Base-by-base conservation (phyloP, 2,113 vertebrate species). In the Elephas maximus region DNA sequence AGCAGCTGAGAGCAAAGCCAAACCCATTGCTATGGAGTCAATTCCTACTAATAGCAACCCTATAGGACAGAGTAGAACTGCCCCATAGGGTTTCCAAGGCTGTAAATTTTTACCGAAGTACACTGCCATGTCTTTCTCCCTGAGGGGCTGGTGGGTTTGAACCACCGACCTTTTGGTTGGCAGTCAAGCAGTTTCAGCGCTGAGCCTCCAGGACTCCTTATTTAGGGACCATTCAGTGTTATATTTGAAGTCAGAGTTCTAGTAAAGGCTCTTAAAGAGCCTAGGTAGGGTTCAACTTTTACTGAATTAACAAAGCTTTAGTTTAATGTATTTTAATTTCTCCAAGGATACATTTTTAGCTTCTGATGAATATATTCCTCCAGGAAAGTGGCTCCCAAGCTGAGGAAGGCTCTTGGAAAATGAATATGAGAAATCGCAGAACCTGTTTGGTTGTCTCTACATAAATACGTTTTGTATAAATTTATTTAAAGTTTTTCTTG, bases 201-300 rank as follows among this genome's bases (percentile, higher is more conserved):
- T 41, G 18, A 5, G 1, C 71, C 8, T 2, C 71, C 71, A 21
- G 18, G 18, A 41, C 71, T 6, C 37, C n/a, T 41, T 57, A 21
- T 33, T 11, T 23, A 12, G 73, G 0, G 2, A 21, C 10, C 21
- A 6, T 30, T 45, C 4, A 0, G 2, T 11, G 0, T 53, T 11
- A 10, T 21, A 8, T 1, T 77, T 76, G 63, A 89, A 15, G 23
- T 73, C 2, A 1, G 15, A 45, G 4, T 26, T 77, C 41, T 45
- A 77, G 41, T 6, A 77, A 5, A 33, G 23, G 9, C 45, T 77
- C 74, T 26, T 12, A 24, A 77, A 26, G 26, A 63, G 74, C 80
- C 88, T 86, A 51, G 44, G 15, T 86, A 51, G 44, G 15, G 5
- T n/a, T 79, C 86, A 41, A 51, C 37, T 94, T 84, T 60, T 15